Evolutionary conservation across 2,888 invertebrate genomes (phyloP).

Genomic region (Anorthoa munda): DNA sequence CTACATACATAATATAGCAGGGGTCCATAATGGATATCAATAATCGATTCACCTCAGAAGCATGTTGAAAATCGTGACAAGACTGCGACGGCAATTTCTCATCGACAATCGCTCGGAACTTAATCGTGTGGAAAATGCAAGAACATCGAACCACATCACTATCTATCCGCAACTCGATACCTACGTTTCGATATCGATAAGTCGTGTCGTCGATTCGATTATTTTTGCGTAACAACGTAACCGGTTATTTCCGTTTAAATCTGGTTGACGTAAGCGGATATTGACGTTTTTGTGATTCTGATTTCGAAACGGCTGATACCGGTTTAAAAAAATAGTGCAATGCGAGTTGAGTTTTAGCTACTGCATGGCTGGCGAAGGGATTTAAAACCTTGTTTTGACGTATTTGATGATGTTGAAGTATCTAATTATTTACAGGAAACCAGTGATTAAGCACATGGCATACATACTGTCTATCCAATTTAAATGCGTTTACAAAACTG

Average conservation of each 20-base stretch:
- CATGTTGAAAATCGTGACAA: slow-evolving; percentile 74
- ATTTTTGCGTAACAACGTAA: slow-evolving; percentile 57
- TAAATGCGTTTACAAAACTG: slow-evolving; percentile 10
- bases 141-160: slow-evolving; percentile 70
- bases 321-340: slow-evolving; percentile 27
- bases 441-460: slow-evolving; percentile 5
- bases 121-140: slow-evolving; percentile 82
- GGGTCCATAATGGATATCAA: slow-evolving; percentile 72
- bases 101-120: slow-evolving; percentile 72
- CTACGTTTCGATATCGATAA: slow-evolving; percentile 51
- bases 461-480: not conserved
- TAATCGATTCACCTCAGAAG: slow-evolving; percentile 72
- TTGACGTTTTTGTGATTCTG: slow-evolving; percentile 44
- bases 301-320: slow-evolving; percentile 45
- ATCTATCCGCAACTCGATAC: slow-evolving; percentile 53
- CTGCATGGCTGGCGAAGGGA: slow-evolving; percentile 13
- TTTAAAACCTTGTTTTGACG: slow-evolving; percentile 15
- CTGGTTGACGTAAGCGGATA: slow-evolving; percentile 57
- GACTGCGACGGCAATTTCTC: slow-evolving; percentile 78
- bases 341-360: not conserved
- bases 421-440: slow-evolving; percentile 6
- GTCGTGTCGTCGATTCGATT: slow-evolving; percentile 51
- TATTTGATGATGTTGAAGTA: slow-evolving; percentile 13
- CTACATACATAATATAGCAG: slow-evolving; percentile 33
- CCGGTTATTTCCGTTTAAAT: slow-evolving; percentile 53